Base-by-base conservation (phyloP, 2,113 vertebrate species). In the Conger conger region DNA sequence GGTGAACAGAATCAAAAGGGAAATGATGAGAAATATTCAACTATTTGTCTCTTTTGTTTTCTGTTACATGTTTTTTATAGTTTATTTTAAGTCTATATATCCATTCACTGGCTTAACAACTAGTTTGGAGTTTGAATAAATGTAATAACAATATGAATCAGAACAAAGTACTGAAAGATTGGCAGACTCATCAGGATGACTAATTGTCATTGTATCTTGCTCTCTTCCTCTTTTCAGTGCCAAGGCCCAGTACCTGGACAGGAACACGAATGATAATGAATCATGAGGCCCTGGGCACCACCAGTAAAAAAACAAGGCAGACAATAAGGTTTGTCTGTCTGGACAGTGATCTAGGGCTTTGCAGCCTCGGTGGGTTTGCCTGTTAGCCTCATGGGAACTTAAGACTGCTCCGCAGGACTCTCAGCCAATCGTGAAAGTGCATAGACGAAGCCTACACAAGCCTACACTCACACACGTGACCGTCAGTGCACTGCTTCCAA, bases 241-340 rank as follows among this genome's bases (percentile, higher is more conserved):
- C 73, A 40, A 35, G 57, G 78, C 68, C 18, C 57, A 50, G 15
- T 63, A 86, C 73, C 68, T 63, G 73, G 42, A 53, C 45, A 79
- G 36, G 37, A 80, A 86, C 50, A 68, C 38, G 54, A 86, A 45
- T 86, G 80, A 86, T 76, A 86, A 85, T 81, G 84, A 82, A 53
- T 85, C 80, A 82, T 23, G 27, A 23, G 37, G 33, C 35, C 63
- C 36, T 17, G 1, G 27, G 76, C 77, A 15, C 35, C 15, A 30
- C 83, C n/a, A n/a, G 33, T 73, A 11, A 73, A 73, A 27, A 73
- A 7, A 33, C 63, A 0, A 73, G 27, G 68, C n/a, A 33, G 68
- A 73, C 68, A 13, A 11, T 73, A 73, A 73, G 68, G 68, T 73
- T 27, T 73, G 27, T 73, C n/a, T 73, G 68, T n/a, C 68, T 73